phyloP scores from a whole-genome alignment of 1,140 invertebrate species.

The Pogonomyrmex barbatus region DNA sequence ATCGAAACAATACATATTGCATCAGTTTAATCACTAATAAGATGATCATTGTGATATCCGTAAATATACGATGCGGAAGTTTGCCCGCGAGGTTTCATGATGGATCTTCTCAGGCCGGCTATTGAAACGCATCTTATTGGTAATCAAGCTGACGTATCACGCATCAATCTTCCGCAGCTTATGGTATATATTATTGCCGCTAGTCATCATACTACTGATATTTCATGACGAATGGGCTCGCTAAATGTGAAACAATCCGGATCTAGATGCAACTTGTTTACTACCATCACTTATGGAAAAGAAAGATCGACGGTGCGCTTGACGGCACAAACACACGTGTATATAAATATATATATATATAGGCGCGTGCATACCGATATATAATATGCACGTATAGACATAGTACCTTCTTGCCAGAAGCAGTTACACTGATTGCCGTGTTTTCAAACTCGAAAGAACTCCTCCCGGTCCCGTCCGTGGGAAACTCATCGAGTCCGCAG shows the following conservation, averaged over 20 bases:
- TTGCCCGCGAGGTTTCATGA: not conserved
- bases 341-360: constrained; percentile 63
- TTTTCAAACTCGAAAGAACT: constrained; percentile 84
- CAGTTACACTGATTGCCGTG: constrained; percentile 84
- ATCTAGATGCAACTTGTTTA: constrained; percentile 17
- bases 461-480: constrained; percentile 81
- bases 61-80: constrained; percentile 8
- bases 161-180: constrained; percentile 16
- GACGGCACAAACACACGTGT: constrained; percentile 61
- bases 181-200: constrained; percentile 1
- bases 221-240: constrained; percentile 9
- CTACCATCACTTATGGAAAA: constrained; percentile 27
- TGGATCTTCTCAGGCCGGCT: not conserved
- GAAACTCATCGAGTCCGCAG: constrained; percentile 79
- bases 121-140: constrained; percentile 31
- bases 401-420: constrained; percentile 80
- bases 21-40: not conserved
- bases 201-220: not conserved
- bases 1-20: not conserved
- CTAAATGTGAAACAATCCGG: constrained; percentile 10
- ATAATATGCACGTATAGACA: constrained; percentile 59
- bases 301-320: constrained; percentile 42
- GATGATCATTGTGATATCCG: not conserved
- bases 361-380: not conserved
- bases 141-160: constrained; percentile 17